These are phyloP conservation scores for Liparis tanakae DNA, from an alignment of 2,797 vertebrate species.

Conservation along the genomic window DNA sequence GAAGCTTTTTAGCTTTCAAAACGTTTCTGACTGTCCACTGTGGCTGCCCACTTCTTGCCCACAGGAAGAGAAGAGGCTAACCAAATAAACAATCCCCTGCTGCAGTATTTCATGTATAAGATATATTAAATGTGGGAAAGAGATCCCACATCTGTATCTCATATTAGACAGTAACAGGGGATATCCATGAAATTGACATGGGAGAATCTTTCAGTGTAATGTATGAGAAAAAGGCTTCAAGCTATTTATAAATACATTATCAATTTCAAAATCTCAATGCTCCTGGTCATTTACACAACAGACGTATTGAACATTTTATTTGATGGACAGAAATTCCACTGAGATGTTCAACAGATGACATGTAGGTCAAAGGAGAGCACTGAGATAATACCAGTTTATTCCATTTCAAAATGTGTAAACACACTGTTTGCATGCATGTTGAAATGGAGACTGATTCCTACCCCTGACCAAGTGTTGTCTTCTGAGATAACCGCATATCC, in stretches of 20 bases:
- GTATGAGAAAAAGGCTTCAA: slow-evolving; percentile 36
- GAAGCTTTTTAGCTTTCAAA: slow-evolving; percentile 12
- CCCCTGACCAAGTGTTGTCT: background rate
- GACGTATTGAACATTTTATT: slow-evolving; percentile 28
- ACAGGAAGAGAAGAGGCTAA: slow-evolving; percentile 66
- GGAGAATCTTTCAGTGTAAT: slow-evolving; percentile 43
- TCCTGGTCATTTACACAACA: slow-evolving; percentile 49
- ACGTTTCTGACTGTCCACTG: background rate
- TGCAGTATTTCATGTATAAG: slow-evolving; percentile 27
- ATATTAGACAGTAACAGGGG: slow-evolving; percentile 58
- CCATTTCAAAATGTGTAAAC: slow-evolving; percentile 32
- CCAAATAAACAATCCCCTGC: slow-evolving; percentile 62
- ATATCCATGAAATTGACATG: slow-evolving; percentile 70
- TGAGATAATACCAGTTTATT: slow-evolving; percentile 13
- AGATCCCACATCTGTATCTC: slow-evolving; percentile 69
- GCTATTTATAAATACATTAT: slow-evolving; percentile 46
- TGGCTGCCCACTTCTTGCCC: slow-evolving; percentile 30
- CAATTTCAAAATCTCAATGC: slow-evolving; percentile 49
- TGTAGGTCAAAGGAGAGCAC: slow-evolving; percentile 10
- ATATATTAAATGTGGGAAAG: slow-evolving; percentile 70
- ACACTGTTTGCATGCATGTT: slow-evolving; percentile 9
- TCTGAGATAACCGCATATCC: slow-evolving; percentile 4
- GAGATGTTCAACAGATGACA: slow-evolving; percentile 39
- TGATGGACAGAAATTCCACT: slow-evolving; percentile 23
- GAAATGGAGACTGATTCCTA: slow-evolving; percentile 4